These are phyloP conservation scores for Dendrolimus pini DNA, from an alignment of 2,888 invertebrate species.

Conservation along the genomic window DNA sequence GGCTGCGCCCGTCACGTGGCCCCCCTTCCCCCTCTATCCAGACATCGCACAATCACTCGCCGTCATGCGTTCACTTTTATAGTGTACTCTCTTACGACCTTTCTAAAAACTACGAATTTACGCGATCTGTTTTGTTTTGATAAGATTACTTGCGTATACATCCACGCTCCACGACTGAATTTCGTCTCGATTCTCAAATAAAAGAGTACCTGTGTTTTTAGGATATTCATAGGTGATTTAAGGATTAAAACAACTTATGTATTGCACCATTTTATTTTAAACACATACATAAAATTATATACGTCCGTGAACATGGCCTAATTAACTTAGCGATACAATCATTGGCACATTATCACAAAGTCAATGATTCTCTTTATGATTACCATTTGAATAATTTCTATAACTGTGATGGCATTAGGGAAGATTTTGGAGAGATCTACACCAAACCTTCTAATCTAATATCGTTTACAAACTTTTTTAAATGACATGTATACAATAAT, in stretches of 20 bases:
- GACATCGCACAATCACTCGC: slow-evolving; percentile 24
- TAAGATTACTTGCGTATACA: slow-evolving; percentile 16
- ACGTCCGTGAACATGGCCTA: slow-evolving; percentile 18
- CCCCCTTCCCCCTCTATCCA: slow-evolving; percentile 19
- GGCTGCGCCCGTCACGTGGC: slow-evolving; percentile 40
- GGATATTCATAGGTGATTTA: background rate
- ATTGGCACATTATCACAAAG: slow-evolving; percentile 78
- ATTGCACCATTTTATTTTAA: slow-evolving; percentile 29
- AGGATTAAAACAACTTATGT: slow-evolving; percentile 7
- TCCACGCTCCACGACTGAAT: background rate
- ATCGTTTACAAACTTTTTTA: background rate
- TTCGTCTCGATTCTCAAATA: background rate
- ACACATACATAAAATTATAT: slow-evolving; percentile 16
- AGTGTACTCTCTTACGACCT: slow-evolving; percentile 36
- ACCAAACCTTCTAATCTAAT: background rate
- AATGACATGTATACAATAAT: background rate
- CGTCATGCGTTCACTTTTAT: slow-evolving; percentile 39
- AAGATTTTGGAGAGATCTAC: slow-evolving; percentile 17
- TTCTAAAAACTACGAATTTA: slow-evolving; percentile 50
- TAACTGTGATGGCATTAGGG: slow-evolving; percentile 28
- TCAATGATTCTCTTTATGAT: slow-evolving; percentile 56
- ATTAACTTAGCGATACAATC: slow-evolving; percentile 58
- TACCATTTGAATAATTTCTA: slow-evolving; percentile 22
- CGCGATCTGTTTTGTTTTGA: slow-evolving; percentile 55
- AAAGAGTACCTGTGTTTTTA: background rate